Conservation (phyloP, 2,797 vertebrate genomes). For the Xenentodon cancila region DNA sequence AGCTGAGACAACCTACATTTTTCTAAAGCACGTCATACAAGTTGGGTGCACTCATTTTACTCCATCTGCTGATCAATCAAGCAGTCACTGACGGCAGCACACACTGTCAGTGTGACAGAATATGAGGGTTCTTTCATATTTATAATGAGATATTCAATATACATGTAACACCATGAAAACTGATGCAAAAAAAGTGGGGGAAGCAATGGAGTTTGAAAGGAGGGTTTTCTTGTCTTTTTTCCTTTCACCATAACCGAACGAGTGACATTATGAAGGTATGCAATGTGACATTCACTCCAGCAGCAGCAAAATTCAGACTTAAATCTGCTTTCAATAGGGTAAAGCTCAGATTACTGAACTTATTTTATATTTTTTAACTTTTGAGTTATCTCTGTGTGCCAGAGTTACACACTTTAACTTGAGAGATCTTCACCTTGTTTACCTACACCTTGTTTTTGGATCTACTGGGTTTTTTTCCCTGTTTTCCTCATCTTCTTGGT, state of each 20-base stretch:
- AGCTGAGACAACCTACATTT: too few species aligned
- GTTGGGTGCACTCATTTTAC: not conserved
- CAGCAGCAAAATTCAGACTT: too few species aligned
- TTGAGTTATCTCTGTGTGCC: constrained; percentile 32
- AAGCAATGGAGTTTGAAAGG: too few species aligned
- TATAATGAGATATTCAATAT: not conserved
- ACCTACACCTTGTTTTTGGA: constrained; percentile 4
- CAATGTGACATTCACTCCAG: too few species aligned
- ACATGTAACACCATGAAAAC: not conserved
- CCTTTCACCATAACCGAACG: too few species aligned
- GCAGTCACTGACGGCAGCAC: not conserved
- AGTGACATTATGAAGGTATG: too few species aligned
- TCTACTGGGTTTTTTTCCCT: constrained; percentile 15
- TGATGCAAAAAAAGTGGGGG: not conserved
- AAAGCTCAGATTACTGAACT: too few species aligned
- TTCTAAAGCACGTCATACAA: too few species aligned
- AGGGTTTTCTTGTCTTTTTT: too few species aligned
- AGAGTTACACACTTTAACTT: constrained; percentile 59
- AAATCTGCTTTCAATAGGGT: too few species aligned
- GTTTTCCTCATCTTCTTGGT: not conserved
- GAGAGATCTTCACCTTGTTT: constrained; percentile 25
- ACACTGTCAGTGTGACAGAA: not conserved
- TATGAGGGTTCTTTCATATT: not conserved
- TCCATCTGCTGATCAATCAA: not conserved
- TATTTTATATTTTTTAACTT: constrained; percentile 10